phyloP scores from a whole-genome alignment of 2,888 invertebrate species.

The Autographa pulchrina region DNA sequence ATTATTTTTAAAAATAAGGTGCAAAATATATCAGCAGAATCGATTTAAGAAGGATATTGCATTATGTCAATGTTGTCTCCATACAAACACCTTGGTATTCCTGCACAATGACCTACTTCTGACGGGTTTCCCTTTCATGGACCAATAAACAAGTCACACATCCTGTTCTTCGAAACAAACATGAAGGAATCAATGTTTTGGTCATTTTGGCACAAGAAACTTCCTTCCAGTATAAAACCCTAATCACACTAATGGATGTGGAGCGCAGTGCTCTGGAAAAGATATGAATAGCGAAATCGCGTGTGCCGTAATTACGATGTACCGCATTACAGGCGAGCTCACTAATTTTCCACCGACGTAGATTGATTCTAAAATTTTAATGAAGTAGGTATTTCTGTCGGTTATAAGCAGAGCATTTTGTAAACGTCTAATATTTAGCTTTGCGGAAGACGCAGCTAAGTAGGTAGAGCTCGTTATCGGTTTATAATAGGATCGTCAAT shows the following conservation, averaged over 20 bases:
- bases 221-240: slow-evolving; percentile 12
- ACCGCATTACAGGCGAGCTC: slow-evolving; percentile 7
- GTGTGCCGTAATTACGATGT: slow-evolving; percentile 8
- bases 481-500: slow-evolving; percentile 2
- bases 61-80: slow-evolving; percentile 13
- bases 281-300: slow-evolving; percentile 18
- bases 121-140: slow-evolving; percentile 5
- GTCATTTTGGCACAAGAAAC: slow-evolving; percentile 8
- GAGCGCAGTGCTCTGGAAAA: slow-evolving; percentile 12
- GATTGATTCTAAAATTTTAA: slow-evolving; percentile 12
- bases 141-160: slow-evolving; percentile 15
- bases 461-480: neutral
- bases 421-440: slow-evolving; percentile 3
- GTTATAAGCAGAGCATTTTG: neutral
- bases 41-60: neutral
- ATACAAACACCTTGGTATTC: slow-evolving; percentile 16
- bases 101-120: slow-evolving; percentile 24
- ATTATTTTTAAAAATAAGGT: neutral
- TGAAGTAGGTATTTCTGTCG: neutral
- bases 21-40: slow-evolving; percentile 9
- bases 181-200: slow-evolving; percentile 21
- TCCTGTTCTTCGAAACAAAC: slow-evolving; percentile 13
- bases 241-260: slow-evolving; percentile 14
- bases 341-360: slow-evolving; percentile 9
- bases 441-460: neutral